Evolutionary conservation across 2,113 vertebrate genomes (phyloP).

Genomic region (Lasiurus cinereus): DNA sequence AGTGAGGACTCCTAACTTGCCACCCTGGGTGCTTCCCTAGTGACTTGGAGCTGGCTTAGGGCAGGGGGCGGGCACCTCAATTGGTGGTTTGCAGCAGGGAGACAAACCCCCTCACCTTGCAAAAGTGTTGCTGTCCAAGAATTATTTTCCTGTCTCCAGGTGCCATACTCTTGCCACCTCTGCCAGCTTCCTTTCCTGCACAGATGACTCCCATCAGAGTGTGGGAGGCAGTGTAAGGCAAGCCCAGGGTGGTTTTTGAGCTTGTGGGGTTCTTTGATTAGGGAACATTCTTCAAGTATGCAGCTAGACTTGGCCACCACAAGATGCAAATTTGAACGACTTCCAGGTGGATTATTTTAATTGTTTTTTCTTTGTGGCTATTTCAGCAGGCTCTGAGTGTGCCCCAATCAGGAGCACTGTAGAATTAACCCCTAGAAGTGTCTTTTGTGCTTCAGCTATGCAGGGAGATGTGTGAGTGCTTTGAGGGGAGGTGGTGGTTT

Average conservation of each 20-base stretch:
- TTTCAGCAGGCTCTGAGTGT: not conserved
- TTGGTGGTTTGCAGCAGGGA: not conserved
- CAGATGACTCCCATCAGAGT: not conserved
- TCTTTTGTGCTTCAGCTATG: not conserved
- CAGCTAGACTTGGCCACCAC: not conserved
- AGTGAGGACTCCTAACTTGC: not conserved
- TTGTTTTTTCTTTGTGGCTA: not conserved
- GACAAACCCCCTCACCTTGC: not conserved
- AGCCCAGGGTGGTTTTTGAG: not conserved
- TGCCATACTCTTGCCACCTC: not conserved
- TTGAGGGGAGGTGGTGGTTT: not conserved
- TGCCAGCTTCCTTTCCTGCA: not conserved
- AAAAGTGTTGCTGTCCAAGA: not conserved
- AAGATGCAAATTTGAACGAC: not conserved
- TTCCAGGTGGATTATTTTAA: not conserved
- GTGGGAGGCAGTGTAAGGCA: not conserved
- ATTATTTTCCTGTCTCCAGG: conserved; percentile 23
- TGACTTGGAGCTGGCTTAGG: not conserved
- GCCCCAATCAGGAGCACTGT: not conserved
- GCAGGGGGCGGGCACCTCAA: not conserved
- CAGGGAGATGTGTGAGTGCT: not conserved
- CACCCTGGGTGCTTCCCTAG: not conserved
- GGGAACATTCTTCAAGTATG: not conserved
- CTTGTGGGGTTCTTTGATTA: not conserved
- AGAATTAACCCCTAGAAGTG: not conserved